A percentile compares a stretch with the other conserved stretches of the same genome.
phyloP scores from a whole-genome alignment of 2,113 vertebrate species.

The Bos taurus region ARS-UCD2.0 NC_037344.1:45632001-45632500 shows the following conservation, averaged over 20 bases:
- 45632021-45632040: not conserved
- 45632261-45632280: not conserved
- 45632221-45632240: not conserved
- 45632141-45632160: too few species aligned
- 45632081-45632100: not conserved
- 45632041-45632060: not conserved
- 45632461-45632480: not conserved
- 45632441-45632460: not conserved
- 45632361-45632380: not conserved
- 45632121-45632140: not conserved
- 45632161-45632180: not conserved
- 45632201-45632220: not conserved
- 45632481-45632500: not conserved
- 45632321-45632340: not conserved
- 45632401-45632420: not conserved
- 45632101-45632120: not conserved
- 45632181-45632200: not conserved
- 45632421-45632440: not conserved
- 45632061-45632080: not conserved
- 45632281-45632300: rapidly evolving
- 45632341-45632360: not conserved
- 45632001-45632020: not conserved
- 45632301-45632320: too few species aligned
- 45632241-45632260: not conserved
- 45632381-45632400: not conserved